Evolutionary conservation across 2,113 vertebrate species (phyloP).

Genomic region (Epinephelus cyanopodus): DNA sequence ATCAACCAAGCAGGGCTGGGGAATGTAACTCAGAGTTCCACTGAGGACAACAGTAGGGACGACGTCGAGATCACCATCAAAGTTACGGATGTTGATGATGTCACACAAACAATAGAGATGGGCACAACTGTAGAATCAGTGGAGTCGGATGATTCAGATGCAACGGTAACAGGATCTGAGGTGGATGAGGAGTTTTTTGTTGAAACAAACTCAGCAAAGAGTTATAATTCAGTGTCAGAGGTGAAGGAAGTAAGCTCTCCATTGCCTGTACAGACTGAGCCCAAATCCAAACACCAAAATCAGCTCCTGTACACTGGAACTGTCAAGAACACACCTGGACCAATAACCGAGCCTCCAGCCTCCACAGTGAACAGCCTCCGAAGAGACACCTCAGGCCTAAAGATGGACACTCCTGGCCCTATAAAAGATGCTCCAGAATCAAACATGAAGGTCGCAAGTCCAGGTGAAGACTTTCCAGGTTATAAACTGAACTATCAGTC

Average conservation of each 20-base stretch:
- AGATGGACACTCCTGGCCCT: slow-evolving; percentile 58
- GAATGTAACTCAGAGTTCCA: slow-evolving; percentile 38
- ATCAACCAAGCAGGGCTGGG: slow-evolving; percentile 53
- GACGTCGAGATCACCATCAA: slow-evolving; percentile 29
- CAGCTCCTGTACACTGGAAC: slow-evolving; percentile 1
- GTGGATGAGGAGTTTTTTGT: slow-evolving; percentile 55
- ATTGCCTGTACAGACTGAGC: slow-evolving; percentile 61
- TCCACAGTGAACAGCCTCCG: slow-evolving; percentile 48
- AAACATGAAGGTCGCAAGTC: not conserved
- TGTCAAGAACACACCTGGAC: slow-evolving; percentile 50
- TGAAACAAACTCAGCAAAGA: slow-evolving; percentile 35
- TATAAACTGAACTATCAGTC: slow-evolving; percentile 1
- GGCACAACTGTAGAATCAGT: slow-evolving; percentile 33
- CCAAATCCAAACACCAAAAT: slow-evolving; percentile 49
- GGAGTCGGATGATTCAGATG: slow-evolving; percentile 75
- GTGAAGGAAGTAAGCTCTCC: slow-evolving; percentile 34
- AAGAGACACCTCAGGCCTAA: slow-evolving; percentile 35
- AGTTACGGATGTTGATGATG: slow-evolving; percentile 57
- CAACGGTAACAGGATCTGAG: slow-evolving; percentile 73
- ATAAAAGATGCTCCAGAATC: slow-evolving; percentile 41
- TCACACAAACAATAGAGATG: slow-evolving; percentile 45
- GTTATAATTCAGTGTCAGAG: slow-evolving; percentile 33
- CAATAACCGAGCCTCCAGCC: slow-evolving; percentile 70
- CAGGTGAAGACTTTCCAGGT: slow-evolving; percentile 9
- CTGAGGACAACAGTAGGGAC: slow-evolving; percentile 27